Evolutionary conservation across 2,888 invertebrate species (phyloP), one percentile per base, ranked within the genome.

Genomic region (Lingula anatina): DNA sequence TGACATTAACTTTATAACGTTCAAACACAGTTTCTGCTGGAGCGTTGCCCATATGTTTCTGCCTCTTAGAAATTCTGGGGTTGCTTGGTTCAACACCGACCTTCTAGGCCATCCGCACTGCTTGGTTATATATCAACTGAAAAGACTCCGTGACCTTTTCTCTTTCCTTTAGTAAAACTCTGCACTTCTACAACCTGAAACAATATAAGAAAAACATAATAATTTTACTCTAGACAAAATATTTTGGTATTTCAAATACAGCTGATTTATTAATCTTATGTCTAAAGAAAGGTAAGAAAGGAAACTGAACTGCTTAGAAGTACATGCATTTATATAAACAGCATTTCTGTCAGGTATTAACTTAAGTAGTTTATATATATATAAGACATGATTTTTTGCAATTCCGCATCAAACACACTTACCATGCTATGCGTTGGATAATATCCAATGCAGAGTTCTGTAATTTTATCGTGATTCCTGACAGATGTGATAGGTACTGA

Each of bases 381-480:
- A n/a, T n/a, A n/a, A n/a, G n/a, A n/a, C n/a, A n/a, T n/a, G n/a
- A n/a, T n/a, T n/a, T n/a, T n/a, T n/a, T n/a, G n/a, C n/a, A n/a
- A n/a, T n/a, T n/a, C n/a, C n/a, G n/a, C n/a, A n/a, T n/a, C n/a
- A n/a, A n/a, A n/a, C 9, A 12, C 44, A 5, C 25, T 46, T 25
- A 47, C 23, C 18, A 26, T 5, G 20, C 25, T n/a, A 28, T 46
- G 27, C 26, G 45, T 21, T 46, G 24, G 7, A 47, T 23, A 23
- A 47, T 28, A 28, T 47, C 47, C 7, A 46, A 12, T 12, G 26
- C 23, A 27, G 25, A n/a, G 9, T 45, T 28, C 28, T 46, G 47
- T 12, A 47, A 45, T 28, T 28, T 26, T n/a, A 47, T 46, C 7
- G 45, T 47, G 45, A 46, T 46, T 12, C 18, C 44, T 25, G n/a